Conservation (phyloP, 2,888 invertebrate species). For the Eudasyphora cyanicolor region DNA sequence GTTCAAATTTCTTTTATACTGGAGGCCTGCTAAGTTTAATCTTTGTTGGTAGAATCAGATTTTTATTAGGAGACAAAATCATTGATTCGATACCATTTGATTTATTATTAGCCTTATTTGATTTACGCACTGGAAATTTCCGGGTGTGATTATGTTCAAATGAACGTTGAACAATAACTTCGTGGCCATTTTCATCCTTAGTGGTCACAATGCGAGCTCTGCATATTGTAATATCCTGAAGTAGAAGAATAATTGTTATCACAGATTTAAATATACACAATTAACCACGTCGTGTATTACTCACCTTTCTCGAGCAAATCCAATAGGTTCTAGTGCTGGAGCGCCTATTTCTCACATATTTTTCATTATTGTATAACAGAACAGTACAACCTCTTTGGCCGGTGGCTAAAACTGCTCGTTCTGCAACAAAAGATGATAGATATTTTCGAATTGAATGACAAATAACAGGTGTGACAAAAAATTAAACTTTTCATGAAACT, state of each 20-base stretch:
- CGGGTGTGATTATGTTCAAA: conserved; percentile 76
- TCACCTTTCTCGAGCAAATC: conserved; percentile 79
- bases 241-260: conserved; percentile 21
- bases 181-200: conserved; percentile 71
- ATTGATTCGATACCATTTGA: conserved; percentile 37
- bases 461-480: not conserved
- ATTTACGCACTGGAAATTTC: conserved; percentile 68
- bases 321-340: conserved; percentile 78
- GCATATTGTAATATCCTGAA: conserved; percentile 77
- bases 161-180: conserved; percentile 75
- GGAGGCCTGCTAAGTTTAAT: not conserved
- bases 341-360: conserved; percentile 78
- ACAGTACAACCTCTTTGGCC: conserved; percentile 79
- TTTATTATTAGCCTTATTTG: conserved; percentile 45
- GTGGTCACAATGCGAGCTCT: conserved; percentile 77
- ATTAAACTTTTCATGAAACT: not conserved
- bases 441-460: conserved; percentile 24
- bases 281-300: conserved; percentile 19
- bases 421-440: conserved; percentile 71
- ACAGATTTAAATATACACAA: conserved; percentile 13
- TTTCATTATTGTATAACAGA: conserved; percentile 73
- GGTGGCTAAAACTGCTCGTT: conserved; percentile 76
- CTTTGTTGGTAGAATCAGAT: not conserved
- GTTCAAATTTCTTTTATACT: too few species aligned
- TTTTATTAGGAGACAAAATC: conserved; percentile 50